Base-by-base conservation (phyloP, 1,140 invertebrate genomes). In the Whitmania pigra region DNA sequence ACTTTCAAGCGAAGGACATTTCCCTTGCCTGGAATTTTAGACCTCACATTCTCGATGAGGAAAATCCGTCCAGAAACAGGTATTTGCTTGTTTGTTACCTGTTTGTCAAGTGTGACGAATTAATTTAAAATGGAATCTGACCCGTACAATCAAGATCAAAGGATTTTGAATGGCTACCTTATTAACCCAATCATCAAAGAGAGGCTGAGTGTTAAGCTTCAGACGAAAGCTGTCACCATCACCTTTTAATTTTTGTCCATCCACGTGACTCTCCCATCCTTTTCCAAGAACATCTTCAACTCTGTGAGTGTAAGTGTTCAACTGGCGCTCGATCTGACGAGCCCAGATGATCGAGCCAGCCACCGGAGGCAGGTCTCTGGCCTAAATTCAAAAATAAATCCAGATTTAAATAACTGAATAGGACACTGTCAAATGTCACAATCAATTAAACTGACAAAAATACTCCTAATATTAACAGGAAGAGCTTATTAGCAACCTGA, bases 301-400 rank as follows among this genome's bases (percentile, higher is more conserved):
- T 74, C 95, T 86, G 78, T 92, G 89, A 78, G 99, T 87, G 81
- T 97, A 98, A 74, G 93, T 92, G 29, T 92, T 93, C n/a, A 99
- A 85, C 82, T 99, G 95, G 75, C 94, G 87, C 83, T 99, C 94
- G 78, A 99, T 99, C 84, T 97, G 94, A 79, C 92, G 92, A 2
- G 94, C 93, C 96, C 96, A 99, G 75, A 99, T 94, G 75, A 99
- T 98, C 67, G 92, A 96, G 0, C 95, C 95, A 53, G 94, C 90
- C 4, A 98, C 91, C 0, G 93, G 94, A 15, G 96, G 96, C 75
- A 99, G 83, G 84, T 99, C 96, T 77, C 93, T 86, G 15, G 25
- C 29, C 57, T 63, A n/a, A 13, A 13, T 7, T 11, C 22, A 63
- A 63, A 31, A 63, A 63, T 25, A 22, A 63, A 31, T 7, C 57